Evolutionary conservation across 30 jellyfish, hydroid and myxozoan genomes (phyloP).

Genomic region (Aurelia coerulea): DNA sequence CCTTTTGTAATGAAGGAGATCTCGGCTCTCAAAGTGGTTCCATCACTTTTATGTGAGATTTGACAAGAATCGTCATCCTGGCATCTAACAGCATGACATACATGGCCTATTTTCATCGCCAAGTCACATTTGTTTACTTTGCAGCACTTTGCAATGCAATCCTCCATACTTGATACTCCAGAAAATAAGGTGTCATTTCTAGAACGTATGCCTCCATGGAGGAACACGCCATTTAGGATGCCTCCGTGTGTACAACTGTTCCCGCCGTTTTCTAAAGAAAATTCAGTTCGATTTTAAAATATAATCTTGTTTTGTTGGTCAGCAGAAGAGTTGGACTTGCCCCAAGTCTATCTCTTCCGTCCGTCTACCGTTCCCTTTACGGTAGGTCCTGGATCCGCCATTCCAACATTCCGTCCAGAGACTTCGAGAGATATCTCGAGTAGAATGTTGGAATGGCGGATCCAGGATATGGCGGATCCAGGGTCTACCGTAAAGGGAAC

Average conservation of each 20-base stretch:
- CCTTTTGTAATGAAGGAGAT: slow-evolving; percentile 81
- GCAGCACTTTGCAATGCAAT: slow-evolving; percentile 83
- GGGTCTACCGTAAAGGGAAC: no score
- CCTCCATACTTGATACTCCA: slow-evolving; percentile 53
- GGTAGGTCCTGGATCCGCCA: no score
- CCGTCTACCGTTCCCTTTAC: no score
- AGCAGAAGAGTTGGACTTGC: no score
- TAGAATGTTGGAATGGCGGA: no score
- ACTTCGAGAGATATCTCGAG: no score
- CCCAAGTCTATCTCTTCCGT: no score
- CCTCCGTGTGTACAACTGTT: slow-evolving; percentile 89
- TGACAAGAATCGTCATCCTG: slow-evolving; percentile 83
- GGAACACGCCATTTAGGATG: slow-evolving; percentile 66
- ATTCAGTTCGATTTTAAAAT: no score
- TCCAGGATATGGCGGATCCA: no score
- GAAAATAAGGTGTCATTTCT: slow-evolving; percentile 76
- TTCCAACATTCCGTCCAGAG: no score
- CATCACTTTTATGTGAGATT: slow-evolving; percentile 57
- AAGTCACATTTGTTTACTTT: slow-evolving; percentile 72
- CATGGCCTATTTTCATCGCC: slow-evolving; percentile 78
- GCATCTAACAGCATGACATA: slow-evolving; percentile 83
- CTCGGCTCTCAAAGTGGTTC: slow-evolving; percentile 58
- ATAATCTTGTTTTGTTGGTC: no score
- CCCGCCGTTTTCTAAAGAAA: slow-evolving; percentile 19
- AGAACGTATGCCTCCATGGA: slow-evolving; percentile 79